These are phyloP conservation scores for Microtus montanus DNA, from an alignment of 2,113 vertebrate genomes.

Conservation along the genomic window DNA sequence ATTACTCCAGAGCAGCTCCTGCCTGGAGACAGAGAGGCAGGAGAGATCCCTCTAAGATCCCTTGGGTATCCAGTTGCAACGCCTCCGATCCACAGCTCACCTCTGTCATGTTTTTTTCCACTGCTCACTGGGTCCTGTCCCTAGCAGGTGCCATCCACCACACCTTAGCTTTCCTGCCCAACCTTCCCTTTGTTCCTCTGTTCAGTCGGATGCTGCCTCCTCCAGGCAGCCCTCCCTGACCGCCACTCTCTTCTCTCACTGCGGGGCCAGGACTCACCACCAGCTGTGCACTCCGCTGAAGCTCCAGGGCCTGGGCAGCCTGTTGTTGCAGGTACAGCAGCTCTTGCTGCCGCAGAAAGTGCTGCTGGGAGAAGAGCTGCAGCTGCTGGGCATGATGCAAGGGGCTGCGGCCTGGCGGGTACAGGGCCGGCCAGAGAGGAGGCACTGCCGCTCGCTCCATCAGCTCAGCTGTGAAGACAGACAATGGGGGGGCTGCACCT, in stretches of 20 bases:
- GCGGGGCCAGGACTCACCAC: conserved; percentile 82
- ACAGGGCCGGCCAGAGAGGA: conserved; percentile 94
- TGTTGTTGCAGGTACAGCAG: conserved; percentile 98
- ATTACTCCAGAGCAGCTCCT: background rate
- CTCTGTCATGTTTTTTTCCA: background rate
- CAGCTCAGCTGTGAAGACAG: conserved; percentile 87
- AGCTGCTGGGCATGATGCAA: conserved; percentile 98
- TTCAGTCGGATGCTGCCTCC: background rate
- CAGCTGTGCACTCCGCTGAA: conserved; percentile 94
- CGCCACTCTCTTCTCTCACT: too few relatives aligned
- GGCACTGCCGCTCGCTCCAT: conserved; percentile 90
- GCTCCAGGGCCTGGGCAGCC: conserved; percentile 95
- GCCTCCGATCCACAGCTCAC: too few relatives aligned
- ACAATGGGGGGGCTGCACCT: background rate
- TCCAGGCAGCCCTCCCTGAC: background rate
- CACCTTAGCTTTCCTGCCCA: background rate
- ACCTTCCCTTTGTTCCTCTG: background rate
- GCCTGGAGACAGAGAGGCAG: fast-evolving
- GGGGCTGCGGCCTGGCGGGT: conserved; percentile 90
- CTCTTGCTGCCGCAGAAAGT: conserved; percentile 96
- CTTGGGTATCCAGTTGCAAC: background rate
- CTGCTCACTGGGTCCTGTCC: background rate
- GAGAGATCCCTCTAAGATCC: background rate
- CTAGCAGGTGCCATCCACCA: background rate
- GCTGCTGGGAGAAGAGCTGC: conserved; percentile 98